Evolutionary conservation across 2,113 vertebrate genomes (phyloP).

Genomic region (Dunckerocampus dactyliophorus): DNA sequence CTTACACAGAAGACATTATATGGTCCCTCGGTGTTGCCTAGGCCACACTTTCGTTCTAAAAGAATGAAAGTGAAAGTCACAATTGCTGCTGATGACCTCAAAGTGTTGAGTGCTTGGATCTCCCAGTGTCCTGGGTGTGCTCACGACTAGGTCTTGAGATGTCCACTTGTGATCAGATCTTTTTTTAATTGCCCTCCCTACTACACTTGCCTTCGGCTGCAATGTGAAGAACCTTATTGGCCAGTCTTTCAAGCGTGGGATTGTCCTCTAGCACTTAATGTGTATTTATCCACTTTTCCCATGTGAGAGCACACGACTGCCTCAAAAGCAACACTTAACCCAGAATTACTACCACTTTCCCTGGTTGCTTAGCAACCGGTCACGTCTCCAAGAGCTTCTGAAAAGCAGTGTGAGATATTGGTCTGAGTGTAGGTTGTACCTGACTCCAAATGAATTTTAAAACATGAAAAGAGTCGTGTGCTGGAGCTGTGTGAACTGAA

Average conservation of each 20-base stretch:
- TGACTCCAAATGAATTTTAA: constrained; percentile 42
- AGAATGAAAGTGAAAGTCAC: not conserved
- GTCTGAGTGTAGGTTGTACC: constrained; percentile 35
- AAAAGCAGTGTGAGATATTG: constrained; percentile 35
- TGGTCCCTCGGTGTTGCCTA: not conserved
- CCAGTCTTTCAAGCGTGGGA: not conserved
- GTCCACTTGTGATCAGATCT: not conserved
- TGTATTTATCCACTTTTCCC: constrained; percentile 44
- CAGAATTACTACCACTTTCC: constrained; percentile 48
- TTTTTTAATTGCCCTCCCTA: too few relatives aligned
- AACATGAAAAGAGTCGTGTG: constrained; percentile 14
- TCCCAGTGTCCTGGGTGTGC: not conserved
- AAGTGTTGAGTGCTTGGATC: not conserved
- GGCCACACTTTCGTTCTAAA: not conserved
- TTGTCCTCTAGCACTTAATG: constrained; percentile 21
- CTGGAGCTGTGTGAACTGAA: constrained; percentile 1
- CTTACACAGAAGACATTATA: not conserved
- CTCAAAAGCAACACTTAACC: constrained; percentile 44
- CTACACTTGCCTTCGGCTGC: not conserved
- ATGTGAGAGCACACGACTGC: constrained; percentile 22
- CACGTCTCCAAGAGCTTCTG: constrained; percentile 41
- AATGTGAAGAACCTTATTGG: constrained; percentile 8
- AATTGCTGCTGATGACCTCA: not conserved
- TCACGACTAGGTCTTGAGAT: not conserved
- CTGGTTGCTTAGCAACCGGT: constrained; percentile 67